Percentiles rank a stretch among this genome's conserved stretches.
These are phyloP conservation scores for Poeciliopsis paucimaculata DNA, from an alignment of 2,797 vertebrate species.

Conservation along the genomic window DNA sequence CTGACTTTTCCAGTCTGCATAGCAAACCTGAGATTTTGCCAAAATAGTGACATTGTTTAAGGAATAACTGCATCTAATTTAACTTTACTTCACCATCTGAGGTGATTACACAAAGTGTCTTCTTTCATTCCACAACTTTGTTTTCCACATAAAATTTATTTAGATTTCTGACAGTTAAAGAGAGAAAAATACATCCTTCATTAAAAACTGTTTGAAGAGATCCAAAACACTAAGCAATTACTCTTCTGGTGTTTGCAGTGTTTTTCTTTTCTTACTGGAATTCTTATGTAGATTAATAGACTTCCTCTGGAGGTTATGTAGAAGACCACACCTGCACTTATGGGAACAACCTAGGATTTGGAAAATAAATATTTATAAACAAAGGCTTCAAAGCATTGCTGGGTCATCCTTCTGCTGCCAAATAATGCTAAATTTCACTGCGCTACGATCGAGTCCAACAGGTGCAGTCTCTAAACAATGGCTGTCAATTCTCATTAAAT, in stretches of 20 bases:
- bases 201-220: constrained; percentile 19
- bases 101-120: constrained; percentile 4
- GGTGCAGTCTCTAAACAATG: constrained; percentile 64
- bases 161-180: constrained; percentile 28
- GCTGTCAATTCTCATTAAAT: constrained; percentile 41
- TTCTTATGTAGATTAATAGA: constrained; percentile 43
- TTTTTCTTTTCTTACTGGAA: constrained; percentile 54
- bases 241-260: constrained; percentile 22
- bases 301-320: constrained; percentile 39
- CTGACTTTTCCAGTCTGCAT: not conserved
- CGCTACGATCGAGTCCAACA: constrained; percentile 56
- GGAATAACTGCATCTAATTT: constrained; percentile 17
- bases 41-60: constrained; percentile 8
- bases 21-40: not conserved
- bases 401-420: constrained; percentile 40
- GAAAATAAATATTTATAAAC: constrained; percentile 69
- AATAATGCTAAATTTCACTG: constrained; percentile 52
- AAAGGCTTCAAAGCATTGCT: constrained; percentile 63
- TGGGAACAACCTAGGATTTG: constrained; percentile 45
- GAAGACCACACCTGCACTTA: constrained; percentile 67
- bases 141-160: not conserved
- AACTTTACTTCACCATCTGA: constrained; percentile 30
- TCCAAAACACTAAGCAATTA: constrained; percentile 23
- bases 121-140: not conserved
- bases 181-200: constrained; percentile 22